Evolutionary conservation across 2,797 vertebrate species (phyloP), one percentile per base, ranked within the genome.

Genomic region (Danio tinwini): DNA sequence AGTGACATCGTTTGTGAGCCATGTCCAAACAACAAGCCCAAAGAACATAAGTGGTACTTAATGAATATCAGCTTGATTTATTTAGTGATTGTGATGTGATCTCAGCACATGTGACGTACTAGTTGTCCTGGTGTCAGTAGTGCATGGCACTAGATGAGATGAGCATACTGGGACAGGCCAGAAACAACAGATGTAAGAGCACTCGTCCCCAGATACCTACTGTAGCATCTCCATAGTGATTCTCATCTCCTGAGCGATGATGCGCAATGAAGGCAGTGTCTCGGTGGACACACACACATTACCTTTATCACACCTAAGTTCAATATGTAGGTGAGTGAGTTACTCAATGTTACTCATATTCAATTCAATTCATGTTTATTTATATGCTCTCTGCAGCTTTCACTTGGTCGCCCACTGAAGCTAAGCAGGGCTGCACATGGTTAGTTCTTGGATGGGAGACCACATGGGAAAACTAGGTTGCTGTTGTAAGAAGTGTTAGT

Each of bases 201-300:
- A 29, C 7, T 55, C 19, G 39, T 84, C 67, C 55, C 71, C 69
- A 49, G 61, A 74, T 74, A 19, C 78, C 50, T 29, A 6, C 37
- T 13, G 11, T 21, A 40, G 37, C 21, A 77, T 85, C 80, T 79
- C 85, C 84, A 85, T 86, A 80, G 81, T 29, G 83, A 85, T 73
- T 61, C 74, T 84, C 65, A 59, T 86, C 84, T 65, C 81, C 16
- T 40, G 81, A 83, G 81, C 10, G 40, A n/a, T 8, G 29, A 29
- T 29, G 19, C 0, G 7, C 17, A 3, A 49, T 10, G 45, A 9
- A 65, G 17, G 17, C 11, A 12, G 61, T 0, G 2, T 67, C 63
- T 13, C 64, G 9, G 44, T 7, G 13, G 64, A 16, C 19, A 16
- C 3, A 0, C 3, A 0, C 14, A 0, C 29, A 1, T 45, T 45